phyloP scores from a whole-genome alignment of 2,113 vertebrate genomes.

The Thunnus maccoyii region DNA sequence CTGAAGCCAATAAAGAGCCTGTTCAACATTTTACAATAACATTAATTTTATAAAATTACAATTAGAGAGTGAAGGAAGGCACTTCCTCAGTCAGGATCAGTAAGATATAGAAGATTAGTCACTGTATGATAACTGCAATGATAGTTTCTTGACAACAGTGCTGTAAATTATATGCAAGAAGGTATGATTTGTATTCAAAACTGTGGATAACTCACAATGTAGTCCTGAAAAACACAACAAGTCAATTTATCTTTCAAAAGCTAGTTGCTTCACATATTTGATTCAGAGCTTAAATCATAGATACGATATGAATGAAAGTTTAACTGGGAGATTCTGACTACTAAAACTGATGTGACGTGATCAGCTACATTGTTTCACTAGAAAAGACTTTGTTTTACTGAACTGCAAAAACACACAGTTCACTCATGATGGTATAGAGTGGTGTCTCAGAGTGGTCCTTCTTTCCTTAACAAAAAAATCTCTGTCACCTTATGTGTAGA shows the following conservation, averaged over 20 bases:
- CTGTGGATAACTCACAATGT: no score
- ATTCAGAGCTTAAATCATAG: neutral
- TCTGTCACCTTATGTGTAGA: no score
- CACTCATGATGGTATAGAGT: no score
- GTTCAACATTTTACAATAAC: slow-evolving; percentile 3
- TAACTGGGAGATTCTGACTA: neutral
- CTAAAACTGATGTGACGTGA: neutral
- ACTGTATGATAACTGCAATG: neutral
- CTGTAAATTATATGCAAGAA: neutral
- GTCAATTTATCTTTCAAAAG: no score
- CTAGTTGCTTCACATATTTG: no score
- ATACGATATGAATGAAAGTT: neutral
- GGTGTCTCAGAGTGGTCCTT: no score
- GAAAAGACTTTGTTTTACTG: no score
- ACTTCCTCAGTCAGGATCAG: neutral
- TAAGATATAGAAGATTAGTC: neutral
- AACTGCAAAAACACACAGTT: no score
- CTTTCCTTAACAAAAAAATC: no score
- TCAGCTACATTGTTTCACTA: no score
- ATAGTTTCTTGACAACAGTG: neutral
- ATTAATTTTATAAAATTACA: slow-evolving; percentile 8
- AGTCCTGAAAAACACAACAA: no score
- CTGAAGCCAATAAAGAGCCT: neutral
- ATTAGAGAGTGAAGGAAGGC: slow-evolving; percentile 2
- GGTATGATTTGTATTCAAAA: neutral